These are phyloP conservation scores for Mola mola DNA, from an alignment of 2,113 vertebrate species.

Conservation along the genomic window DNA sequence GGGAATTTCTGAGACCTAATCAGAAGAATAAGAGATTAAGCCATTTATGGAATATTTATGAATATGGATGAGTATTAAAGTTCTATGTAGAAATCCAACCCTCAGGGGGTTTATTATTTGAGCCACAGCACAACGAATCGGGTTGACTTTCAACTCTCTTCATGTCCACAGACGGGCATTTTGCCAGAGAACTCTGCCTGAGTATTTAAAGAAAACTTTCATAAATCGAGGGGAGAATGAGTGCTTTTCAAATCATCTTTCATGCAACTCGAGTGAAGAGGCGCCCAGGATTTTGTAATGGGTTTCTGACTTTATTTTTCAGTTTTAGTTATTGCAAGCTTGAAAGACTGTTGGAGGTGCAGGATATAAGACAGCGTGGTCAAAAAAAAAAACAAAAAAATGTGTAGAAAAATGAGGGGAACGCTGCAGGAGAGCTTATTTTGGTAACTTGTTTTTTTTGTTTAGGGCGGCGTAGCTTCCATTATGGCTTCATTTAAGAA, in stretches of 20 bases:
- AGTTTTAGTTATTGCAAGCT: slow-evolving; percentile 26
- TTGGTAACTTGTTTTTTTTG: slow-evolving; percentile 14
- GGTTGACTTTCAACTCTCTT: slow-evolving; percentile 74
- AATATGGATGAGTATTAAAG: slow-evolving; percentile 80
- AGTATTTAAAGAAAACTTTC: slow-evolving; percentile 69
- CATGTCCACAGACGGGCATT: slow-evolving; percentile 67
- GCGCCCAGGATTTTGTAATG: slow-evolving; percentile 33
- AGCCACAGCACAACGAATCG: slow-evolving; percentile 66
- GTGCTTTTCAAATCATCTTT: slow-evolving; percentile 53
- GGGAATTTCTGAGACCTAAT: slow-evolving; percentile 71
- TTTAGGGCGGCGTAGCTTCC: slow-evolving; percentile 34
- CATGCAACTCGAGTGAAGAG: slow-evolving; percentile 50
- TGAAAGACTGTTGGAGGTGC: slow-evolving; percentile 29
- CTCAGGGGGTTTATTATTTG: slow-evolving; percentile 73
- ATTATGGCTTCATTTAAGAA: slow-evolving; percentile 37
- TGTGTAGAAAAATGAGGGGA: not conserved
- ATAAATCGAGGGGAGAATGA: slow-evolving; percentile 41
- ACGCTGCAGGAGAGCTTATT: slow-evolving; percentile 9
- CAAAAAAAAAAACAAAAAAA: slow-evolving; percentile 3
- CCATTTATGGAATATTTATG: slow-evolving; percentile 73
- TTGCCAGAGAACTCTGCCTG: slow-evolving; percentile 61
- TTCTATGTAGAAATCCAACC: slow-evolving; percentile 68
- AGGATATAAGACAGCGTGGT: slow-evolving; percentile 19
- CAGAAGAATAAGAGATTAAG: slow-evolving; percentile 74
- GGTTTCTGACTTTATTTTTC: slow-evolving; percentile 47